phyloP scores from a whole-genome alignment of 2,113 vertebrate species.

The Brienomyrus brachyistius region DNA sequence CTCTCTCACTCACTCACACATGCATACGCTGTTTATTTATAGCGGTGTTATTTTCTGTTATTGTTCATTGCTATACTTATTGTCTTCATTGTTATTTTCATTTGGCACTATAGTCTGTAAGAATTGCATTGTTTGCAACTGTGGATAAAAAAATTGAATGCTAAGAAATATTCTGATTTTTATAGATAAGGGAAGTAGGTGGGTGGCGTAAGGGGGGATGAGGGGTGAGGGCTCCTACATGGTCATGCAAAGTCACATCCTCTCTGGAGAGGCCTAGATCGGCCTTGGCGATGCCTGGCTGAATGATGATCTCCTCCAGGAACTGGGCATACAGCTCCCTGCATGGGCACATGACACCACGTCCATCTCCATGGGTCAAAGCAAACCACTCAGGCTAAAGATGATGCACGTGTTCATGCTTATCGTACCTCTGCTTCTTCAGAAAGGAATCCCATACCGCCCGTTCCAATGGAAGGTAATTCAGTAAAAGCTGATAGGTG shows the following conservation, averaged over 20 bases:
- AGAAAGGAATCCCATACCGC: constrained; percentile 78
- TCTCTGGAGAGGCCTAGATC: constrained; percentile 86
- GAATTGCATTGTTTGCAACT: background rate
- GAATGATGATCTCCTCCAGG: constrained; percentile 95
- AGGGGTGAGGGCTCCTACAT: constrained; percentile 63
- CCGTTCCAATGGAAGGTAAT: constrained; percentile 87
- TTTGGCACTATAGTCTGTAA: background rate
- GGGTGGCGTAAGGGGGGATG: background rate
- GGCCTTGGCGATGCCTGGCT: constrained; percentile 92
- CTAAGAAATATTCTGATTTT: background rate
- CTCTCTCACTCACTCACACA: background rate
- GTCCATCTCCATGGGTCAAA: background rate
- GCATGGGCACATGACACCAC: background rate
- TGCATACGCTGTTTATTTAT: background rate
- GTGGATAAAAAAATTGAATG: background rate
- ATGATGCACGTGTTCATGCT: background rate
- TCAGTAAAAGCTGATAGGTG: constrained; percentile 78
- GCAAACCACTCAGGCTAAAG: background rate
- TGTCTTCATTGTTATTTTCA: background rate
- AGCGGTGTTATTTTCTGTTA: background rate
- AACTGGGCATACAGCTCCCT: constrained; percentile 92
- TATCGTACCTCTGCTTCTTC: constrained; percentile 82
- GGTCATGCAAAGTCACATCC: constrained; percentile 93
- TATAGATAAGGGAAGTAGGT: background rate
- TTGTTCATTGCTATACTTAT: background rate